phyloP scores from a whole-genome alignment of 2,888 invertebrate genomes.

The Ditula angustiorana region DNA sequence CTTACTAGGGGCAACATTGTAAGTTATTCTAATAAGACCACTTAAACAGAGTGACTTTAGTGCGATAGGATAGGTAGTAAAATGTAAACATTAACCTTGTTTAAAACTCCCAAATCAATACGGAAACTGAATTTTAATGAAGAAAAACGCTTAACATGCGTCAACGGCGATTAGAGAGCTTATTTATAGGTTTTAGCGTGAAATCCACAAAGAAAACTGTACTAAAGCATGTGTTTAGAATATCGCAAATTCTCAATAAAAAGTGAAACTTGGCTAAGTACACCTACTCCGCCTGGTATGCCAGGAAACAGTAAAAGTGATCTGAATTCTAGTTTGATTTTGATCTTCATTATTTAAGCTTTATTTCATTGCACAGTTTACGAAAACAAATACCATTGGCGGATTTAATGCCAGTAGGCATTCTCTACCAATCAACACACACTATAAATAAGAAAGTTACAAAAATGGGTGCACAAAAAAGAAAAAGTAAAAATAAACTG shows the following conservation, averaged over 20 bases:
- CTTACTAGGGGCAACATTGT: background rate
- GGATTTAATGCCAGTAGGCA: no score
- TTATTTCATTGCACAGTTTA: no score
- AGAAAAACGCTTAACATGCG: constrained; percentile 29
- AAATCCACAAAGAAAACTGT: constrained; percentile 33
- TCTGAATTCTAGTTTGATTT: background rate
- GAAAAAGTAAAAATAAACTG: no score
- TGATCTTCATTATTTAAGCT: no score
- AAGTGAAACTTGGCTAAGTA: constrained; percentile 31
- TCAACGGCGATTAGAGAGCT: constrained; percentile 38
- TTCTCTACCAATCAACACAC: no score
- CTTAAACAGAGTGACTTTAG: background rate
- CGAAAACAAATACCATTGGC: no score
- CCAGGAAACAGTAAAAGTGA: constrained; percentile 10
- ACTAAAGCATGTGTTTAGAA: constrained; percentile 30
- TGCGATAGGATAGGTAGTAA: background rate
- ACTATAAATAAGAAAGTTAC: no score
- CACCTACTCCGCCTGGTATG: background rate
- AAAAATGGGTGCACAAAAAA: no score
- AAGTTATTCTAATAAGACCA: no score
- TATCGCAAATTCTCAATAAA: constrained; percentile 23
- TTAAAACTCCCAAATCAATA: constrained; percentile 31
- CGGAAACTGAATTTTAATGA: constrained; percentile 39
- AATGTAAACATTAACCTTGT: constrained; percentile 29
- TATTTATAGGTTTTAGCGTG: constrained; percentile 36